A percentile compares a stretch with the other conserved stretches of the same genome.
These are phyloP conservation scores for Notamacropus eugenii DNA, from an alignment of 2,797 vertebrate genomes.

Conservation along the genomic window DNA sequence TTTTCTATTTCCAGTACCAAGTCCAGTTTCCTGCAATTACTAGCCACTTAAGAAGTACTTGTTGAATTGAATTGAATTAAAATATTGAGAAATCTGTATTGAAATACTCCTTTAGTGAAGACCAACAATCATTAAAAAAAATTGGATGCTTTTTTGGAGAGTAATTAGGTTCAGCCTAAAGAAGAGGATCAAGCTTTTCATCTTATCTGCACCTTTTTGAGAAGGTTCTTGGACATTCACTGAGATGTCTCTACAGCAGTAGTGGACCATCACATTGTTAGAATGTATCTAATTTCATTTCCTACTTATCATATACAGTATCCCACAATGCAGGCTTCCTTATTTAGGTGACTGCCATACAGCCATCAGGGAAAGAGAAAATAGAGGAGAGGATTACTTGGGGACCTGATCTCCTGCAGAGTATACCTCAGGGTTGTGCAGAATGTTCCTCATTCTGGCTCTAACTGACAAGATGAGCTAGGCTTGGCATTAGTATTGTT, in stretches of 20 bases:
- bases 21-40: not conserved
- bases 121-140: not conserved
- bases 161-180: not conserved
- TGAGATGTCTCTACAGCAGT: not conserved
- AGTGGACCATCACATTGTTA: not conserved
- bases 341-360: not conserved
- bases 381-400: not conserved
- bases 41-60: not conserved
- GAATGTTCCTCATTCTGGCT: not conserved
- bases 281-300: not conserved
- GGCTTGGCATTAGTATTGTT: not conserved
- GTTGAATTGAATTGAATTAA: not conserved
- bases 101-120: not conserved
- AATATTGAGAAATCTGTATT: not conserved
- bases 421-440: not conserved
- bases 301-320: not conserved
- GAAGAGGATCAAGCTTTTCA: not conserved
- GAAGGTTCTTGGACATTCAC: not conserved
- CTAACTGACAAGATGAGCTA: conserved; percentile 22
- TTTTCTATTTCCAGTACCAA: not conserved
- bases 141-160: not conserved
- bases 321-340: not conserved
- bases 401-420: not conserved
- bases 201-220: not conserved
- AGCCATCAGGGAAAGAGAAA: not conserved